A percentile compares a stretch with the other conserved stretches of the same genome.
These are phyloP conservation scores for Crocallis elinguaria DNA, from an alignment of 2,888 invertebrate species.

Conservation along the genomic window DNA sequence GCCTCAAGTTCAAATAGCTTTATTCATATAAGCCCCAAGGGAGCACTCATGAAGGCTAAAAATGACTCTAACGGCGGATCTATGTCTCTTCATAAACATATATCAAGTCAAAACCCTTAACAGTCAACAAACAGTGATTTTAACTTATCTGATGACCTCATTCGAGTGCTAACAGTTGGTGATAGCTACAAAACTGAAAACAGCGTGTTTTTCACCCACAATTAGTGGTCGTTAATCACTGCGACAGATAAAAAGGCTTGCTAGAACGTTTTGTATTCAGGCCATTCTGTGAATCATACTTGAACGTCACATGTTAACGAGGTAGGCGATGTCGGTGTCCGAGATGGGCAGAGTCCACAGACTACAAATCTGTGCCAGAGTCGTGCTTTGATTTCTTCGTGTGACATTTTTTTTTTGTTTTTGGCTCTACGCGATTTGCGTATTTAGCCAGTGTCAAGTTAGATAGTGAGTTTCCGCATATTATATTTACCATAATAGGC, in stretches of 20 bases:
- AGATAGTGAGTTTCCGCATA: no score
- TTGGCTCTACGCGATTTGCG: no score
- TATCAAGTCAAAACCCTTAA: neutral
- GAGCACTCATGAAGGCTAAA: no score
- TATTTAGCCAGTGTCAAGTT: no score
- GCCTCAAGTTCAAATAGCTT: no score
- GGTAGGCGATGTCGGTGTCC: conserved; percentile 6
- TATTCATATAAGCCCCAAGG: no score
- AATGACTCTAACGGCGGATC: no score
- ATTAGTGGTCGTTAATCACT: conserved; percentile 35
- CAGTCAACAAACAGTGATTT: neutral
- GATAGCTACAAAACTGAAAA: conserved; percentile 20
- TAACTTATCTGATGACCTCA: conserved; percentile 7
- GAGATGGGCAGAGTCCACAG: no score
- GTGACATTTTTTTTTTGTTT: neutral
- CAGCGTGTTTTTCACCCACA: conserved; percentile 31
- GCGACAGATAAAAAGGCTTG: conserved; percentile 33
- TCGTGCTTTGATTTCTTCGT: neutral
- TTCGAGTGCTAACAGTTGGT: conserved; percentile 1
- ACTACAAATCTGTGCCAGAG: neutral
- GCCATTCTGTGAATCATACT: conserved; percentile 29
- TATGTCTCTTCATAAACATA: no score
- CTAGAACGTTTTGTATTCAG: conserved; percentile 28
- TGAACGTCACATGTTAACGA: conserved; percentile 30
- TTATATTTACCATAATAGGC: no score